A percentile compares a stretch with the other conserved stretches of the same genome.
These are phyloP conservation scores for Thelaira solivaga DNA, from an alignment of 2,888 invertebrate genomes.

Conservation along the genomic window DNA sequence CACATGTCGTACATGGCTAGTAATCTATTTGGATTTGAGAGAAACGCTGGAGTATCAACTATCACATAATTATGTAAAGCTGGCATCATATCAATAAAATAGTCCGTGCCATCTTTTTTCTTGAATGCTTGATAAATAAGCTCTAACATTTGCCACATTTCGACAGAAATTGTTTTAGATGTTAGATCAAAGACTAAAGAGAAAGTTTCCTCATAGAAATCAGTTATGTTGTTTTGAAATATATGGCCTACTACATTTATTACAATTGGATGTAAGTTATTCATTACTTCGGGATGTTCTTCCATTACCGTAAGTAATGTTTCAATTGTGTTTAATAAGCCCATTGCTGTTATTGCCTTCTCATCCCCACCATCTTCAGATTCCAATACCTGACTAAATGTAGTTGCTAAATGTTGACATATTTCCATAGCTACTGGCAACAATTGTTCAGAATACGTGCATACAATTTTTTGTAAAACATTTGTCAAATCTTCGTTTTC, in stretches of 20 bases:
- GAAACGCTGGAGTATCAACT: constrained; percentile 94
- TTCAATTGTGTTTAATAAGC: constrained; percentile 96
- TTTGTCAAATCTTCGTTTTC: constrained; percentile 98
- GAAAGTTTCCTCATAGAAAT: constrained; percentile 98
- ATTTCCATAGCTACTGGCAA: constrained; percentile 96
- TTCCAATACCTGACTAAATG: constrained; percentile 86
- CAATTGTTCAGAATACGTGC: constrained; percentile 91
- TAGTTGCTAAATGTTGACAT: constrained; percentile 92
- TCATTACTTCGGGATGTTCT: constrained; percentile 86
- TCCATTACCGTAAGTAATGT: constrained; percentile 96
- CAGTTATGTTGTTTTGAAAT: constrained; percentile 89
- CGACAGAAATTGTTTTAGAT: constrained; percentile 89
- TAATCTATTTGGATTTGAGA: constrained; percentile 92
- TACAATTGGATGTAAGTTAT: constrained; percentile 93
- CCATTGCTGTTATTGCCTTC: constrained; percentile 98
- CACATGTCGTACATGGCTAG: constrained; percentile 97
- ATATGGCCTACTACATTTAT: constrained; percentile 92
- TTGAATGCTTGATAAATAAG: constrained; percentile 90
- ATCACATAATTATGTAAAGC: constrained; percentile 98
- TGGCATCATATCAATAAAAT: constrained; percentile 99
- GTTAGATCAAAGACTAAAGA: constrained; percentile 95
- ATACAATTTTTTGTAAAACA: constrained; percentile 96
- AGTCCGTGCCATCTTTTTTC: constrained; percentile 94
- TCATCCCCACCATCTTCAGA: constrained; percentile 94
- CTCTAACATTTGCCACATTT: constrained; percentile 97